Evolutionary conservation across 2,113 vertebrate genomes (phyloP).

Genomic region (Charina bottae): DNA sequence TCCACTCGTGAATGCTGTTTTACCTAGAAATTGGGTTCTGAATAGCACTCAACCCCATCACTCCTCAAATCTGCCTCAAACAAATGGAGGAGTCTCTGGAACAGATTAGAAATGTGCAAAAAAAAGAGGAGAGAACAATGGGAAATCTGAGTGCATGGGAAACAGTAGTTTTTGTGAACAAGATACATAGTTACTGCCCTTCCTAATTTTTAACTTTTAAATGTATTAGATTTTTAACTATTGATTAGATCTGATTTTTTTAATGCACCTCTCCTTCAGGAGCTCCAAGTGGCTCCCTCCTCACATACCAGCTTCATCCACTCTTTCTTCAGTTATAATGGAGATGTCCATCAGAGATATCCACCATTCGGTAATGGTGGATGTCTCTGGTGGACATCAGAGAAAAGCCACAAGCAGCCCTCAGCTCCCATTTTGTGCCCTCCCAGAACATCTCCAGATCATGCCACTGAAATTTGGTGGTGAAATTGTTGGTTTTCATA

Average conservation of each 20-base stretch:
- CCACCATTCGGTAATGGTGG: background rate
- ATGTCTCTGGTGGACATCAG: background rate
- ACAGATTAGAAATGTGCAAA: background rate
- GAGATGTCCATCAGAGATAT: background rate
- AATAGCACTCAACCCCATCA: background rate
- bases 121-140: background rate
- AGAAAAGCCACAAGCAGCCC: background rate
- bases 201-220: background rate
- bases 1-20: background rate
- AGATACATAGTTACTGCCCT: background rate
- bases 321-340: background rate
- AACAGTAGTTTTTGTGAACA: background rate
- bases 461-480: background rate
- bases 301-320: background rate
- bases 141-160: background rate
- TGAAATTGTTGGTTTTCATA: background rate
- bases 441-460: background rate
- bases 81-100: background rate
- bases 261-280: background rate
- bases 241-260: background rate
- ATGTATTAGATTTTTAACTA: background rate
- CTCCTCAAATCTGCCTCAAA: background rate
- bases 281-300: background rate
- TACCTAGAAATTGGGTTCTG: background rate
- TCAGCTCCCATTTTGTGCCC: background rate